Percentiles rank a stretch among this genome's conserved stretches.
Evolutionary conservation across 2,888 invertebrate genomes (phyloP).

Genomic region (Ennomos erosarius): DNA sequence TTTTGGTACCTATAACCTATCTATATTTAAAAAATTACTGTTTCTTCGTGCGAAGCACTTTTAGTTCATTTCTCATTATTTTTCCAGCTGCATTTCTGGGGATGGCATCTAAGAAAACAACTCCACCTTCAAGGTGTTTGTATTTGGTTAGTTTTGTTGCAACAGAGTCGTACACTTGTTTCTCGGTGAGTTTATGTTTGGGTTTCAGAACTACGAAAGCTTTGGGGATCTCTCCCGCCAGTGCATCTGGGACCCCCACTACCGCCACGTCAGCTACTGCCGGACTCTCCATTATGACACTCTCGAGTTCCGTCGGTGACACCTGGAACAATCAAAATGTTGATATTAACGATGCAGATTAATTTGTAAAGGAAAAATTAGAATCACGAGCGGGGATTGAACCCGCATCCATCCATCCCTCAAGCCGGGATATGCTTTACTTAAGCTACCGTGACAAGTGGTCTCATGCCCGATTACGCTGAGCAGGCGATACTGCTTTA

Average conservation of each 20-base stretch:
- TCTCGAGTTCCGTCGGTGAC: constrained; percentile 94
- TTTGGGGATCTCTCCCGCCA: constrained; percentile 90
- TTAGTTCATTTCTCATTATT: constrained; percentile 89
- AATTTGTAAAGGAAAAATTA: no score
- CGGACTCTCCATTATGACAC: constrained; percentile 88
- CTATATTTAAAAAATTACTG: constrained; percentile 38
- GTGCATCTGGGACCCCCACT: constrained; percentile 89
- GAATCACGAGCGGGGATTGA: no score
- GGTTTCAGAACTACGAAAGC: constrained; percentile 89
- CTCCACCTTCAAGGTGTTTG: constrained; percentile 90
- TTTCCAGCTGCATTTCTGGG: constrained; percentile 92
- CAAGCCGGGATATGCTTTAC: no score
- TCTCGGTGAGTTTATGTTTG: constrained; percentile 81
- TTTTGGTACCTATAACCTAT: constrained; percentile 19
- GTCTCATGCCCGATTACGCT: no score
- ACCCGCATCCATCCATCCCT: no score
- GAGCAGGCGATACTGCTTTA: no score
- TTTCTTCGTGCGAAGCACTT: constrained; percentile 68
- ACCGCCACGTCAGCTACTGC: constrained; percentile 92
- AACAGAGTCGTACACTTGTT: constrained; percentile 84
- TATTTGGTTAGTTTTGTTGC: constrained; percentile 89
- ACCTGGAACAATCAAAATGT: constrained; percentile 82
- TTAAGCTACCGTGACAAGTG: no score
- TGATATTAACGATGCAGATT: no score
- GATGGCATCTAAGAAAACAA: constrained; percentile 88